These are phyloP conservation scores for Enteromius viviparus DNA, from an alignment of 2,797 vertebrate species.

Conservation along the genomic window DNA sequence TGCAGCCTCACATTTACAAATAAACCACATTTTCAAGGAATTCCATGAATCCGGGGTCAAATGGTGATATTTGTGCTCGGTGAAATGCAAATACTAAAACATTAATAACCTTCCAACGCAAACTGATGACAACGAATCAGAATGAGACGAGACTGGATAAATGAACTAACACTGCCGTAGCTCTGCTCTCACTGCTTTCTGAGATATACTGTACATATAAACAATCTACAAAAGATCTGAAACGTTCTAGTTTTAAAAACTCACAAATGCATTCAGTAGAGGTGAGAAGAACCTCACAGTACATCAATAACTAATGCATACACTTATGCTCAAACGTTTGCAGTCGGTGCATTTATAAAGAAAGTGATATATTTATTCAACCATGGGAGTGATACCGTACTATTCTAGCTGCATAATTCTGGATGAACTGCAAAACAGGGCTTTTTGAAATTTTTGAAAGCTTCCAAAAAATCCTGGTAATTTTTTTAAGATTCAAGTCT, in stretches of 20 bases:
- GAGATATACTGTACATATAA: no score
- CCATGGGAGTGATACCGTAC: no score
- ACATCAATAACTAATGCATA: not conserved
- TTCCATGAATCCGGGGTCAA: not conserved
- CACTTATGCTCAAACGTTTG: not conserved
- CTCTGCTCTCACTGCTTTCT: not conserved
- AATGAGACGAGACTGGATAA: not conserved
- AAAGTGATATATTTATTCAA: not conserved
- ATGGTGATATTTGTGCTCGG: not conserved
- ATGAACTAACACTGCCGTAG: not conserved
- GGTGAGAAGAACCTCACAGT: not conserved
- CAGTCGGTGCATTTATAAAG: not conserved
- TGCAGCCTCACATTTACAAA: not conserved
- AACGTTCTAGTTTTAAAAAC: not conserved
- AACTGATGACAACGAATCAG: not conserved
- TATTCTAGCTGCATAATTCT: not conserved
- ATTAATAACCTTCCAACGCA: not conserved
- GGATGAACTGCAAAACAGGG: not conserved
- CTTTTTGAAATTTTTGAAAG: no score
- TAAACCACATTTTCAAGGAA: not conserved
- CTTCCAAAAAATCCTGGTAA: no score
- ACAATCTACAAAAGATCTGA: not conserved
- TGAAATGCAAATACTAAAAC: not conserved
- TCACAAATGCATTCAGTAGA: not conserved
- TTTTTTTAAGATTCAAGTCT: no score